Percentiles rank a stretch among this genome's conserved stretches.
These are phyloP conservation scores for Haliaeetus leucogaster DNA, from an alignment of 2,113 vertebrate species.

Conservation along the genomic window DNA sequence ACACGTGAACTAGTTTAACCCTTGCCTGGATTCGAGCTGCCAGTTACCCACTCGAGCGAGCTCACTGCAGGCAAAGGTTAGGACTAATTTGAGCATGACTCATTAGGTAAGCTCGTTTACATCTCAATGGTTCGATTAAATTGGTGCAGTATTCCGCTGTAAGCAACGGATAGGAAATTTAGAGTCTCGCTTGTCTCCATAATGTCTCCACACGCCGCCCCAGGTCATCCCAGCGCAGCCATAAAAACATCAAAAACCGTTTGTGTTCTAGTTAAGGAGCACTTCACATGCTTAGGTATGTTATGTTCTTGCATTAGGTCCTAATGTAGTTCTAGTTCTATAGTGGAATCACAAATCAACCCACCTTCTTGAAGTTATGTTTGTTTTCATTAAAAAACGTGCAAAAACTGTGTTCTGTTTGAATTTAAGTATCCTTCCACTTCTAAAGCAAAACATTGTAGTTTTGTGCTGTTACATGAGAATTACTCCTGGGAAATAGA, in stretches of 20 bases:
- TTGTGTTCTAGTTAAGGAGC: rapidly evolving
- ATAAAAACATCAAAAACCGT: background rate
- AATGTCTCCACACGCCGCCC: background rate
- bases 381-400: background rate
- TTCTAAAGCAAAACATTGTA: background rate
- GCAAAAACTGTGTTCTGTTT: background rate
- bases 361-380: background rate
- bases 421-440: background rate
- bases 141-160: background rate
- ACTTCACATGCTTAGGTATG: rapidly evolving
- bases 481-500: background rate
- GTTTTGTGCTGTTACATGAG: background rate
- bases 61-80: background rate
- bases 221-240: background rate
- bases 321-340: background rate
- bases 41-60: background rate
- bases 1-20: background rate
- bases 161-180: background rate
- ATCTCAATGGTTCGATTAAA: background rate
- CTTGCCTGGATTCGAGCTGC: background rate
- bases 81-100: background rate
- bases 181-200: background rate
- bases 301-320: background rate
- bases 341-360: background rate
- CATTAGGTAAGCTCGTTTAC: background rate